Percentiles rank a stretch among this genome's conserved stretches.
phyloP scores from a whole-genome alignment of 2,113 vertebrate species.

The Aix galericulata region DNA sequence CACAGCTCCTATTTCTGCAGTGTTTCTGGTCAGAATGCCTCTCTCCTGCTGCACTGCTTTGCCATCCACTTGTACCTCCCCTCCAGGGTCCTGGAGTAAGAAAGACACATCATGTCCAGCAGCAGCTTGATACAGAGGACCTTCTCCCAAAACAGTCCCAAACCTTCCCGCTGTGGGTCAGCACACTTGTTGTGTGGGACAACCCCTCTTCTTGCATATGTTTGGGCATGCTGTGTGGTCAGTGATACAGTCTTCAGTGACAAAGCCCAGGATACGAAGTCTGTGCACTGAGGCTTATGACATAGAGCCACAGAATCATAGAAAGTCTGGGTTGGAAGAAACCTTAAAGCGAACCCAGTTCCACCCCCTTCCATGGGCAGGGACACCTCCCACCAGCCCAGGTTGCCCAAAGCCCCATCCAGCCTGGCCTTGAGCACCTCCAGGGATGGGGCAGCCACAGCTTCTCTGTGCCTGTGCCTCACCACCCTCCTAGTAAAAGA shows the following conservation, averaged over 20 bases:
- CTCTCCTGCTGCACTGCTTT: background rate
- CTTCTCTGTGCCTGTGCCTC: too few species aligned
- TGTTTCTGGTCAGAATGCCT: background rate
- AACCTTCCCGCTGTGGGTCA: too few species aligned
- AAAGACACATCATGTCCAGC: background rate
- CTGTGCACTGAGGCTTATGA: background rate
- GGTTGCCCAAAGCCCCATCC: background rate
- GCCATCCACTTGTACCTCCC: background rate
- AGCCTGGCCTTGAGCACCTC: background rate
- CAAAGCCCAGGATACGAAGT: background rate
- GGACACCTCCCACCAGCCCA: background rate
- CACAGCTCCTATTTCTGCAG: background rate
- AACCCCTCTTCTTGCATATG: fast-evolving
- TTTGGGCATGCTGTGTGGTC: background rate
- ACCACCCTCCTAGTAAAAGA: background rate
- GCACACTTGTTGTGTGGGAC: background rate
- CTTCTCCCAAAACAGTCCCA: background rate
- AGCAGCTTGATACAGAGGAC: background rate
- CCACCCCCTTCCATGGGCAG: background rate
- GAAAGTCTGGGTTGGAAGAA: background rate
- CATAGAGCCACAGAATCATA: background rate
- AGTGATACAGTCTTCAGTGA: background rate
- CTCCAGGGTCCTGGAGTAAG: background rate
- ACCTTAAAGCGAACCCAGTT: background rate
- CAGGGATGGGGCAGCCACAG: background rate